These are phyloP conservation scores for Dysdera silvatica DNA, from an alignment of 1,140 invertebrate species.

Conservation along the genomic window DNA sequence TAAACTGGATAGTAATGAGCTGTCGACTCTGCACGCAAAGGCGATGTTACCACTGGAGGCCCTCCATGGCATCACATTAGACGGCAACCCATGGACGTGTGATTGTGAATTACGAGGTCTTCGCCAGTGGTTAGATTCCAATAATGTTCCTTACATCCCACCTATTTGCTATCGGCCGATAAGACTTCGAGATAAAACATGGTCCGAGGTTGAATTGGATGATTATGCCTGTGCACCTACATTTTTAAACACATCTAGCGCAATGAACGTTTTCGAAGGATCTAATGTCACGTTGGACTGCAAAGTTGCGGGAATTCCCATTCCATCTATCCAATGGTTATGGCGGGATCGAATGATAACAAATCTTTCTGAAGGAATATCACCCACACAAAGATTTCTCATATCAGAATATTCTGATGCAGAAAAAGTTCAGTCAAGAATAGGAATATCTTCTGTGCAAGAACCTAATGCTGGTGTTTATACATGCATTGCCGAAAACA, in stretches of 20 bases:
- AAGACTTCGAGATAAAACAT: constrained; percentile 35
- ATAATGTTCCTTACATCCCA: constrained; percentile 68
- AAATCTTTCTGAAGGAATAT: constrained; percentile 62
- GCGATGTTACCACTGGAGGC: constrained; percentile 60
- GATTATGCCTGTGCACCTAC: constrained; percentile 82
- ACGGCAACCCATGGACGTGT: constrained; percentile 85
- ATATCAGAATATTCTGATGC: constrained; percentile 64
- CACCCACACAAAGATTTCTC: constrained; percentile 66
- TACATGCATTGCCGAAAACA: constrained; percentile 67
- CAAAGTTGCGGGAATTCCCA: constrained; percentile 65
- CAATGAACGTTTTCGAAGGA: constrained; percentile 66
- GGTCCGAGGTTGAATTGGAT: constrained; percentile 59
- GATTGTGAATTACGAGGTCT: constrained; percentile 73
- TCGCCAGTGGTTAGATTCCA: constrained; percentile 71
- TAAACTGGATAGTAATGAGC: constrained; percentile 68
- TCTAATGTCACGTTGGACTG: constrained; percentile 77
- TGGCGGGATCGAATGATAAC: constrained; percentile 71
- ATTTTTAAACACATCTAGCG: constrained; percentile 60
- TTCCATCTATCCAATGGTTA: constrained; percentile 75
- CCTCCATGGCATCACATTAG: constrained; percentile 60
- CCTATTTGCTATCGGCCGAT: constrained; percentile 62
- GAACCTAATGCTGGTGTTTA: constrained; percentile 81
- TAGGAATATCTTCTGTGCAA: constrained; percentile 78
- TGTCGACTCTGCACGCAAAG: constrained; percentile 60
- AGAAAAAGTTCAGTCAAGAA: constrained; percentile 63